Conservation (phyloP, 2,797 vertebrate species). For the Otolemur crassicaudatus region DNA sequence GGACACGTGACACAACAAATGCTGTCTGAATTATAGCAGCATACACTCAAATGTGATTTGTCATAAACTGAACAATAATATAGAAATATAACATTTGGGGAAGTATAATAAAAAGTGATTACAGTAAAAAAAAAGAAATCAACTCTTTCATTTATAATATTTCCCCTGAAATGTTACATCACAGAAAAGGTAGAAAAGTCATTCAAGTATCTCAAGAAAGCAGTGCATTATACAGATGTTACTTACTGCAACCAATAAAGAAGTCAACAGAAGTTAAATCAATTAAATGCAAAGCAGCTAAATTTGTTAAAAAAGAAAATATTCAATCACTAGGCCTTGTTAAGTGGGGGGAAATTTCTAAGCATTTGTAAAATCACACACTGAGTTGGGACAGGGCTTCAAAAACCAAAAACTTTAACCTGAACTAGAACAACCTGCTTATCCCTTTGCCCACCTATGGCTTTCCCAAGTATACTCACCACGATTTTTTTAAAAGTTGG, state of each 20-base stretch:
- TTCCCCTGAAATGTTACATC: not conserved
- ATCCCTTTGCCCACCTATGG: not conserved
- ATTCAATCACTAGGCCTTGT: not conserved
- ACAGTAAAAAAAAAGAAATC: not conserved
- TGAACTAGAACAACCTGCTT: not conserved
- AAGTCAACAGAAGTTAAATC: not conserved
- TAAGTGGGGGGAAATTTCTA: constrained; percentile 43
- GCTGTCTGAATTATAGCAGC: not conserved
- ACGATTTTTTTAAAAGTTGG: not conserved
- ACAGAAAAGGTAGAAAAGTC: not conserved
- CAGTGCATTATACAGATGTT: not conserved
- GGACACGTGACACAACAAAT: not conserved
- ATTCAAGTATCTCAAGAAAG: not conserved
- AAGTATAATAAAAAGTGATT: constrained; percentile 8
- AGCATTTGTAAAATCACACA: not conserved
- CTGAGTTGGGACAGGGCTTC: not conserved
- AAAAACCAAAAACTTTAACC: not conserved
- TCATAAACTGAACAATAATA: constrained; percentile 33
- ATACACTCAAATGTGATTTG: not conserved
- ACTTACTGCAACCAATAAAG: not conserved
- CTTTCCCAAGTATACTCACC: not conserved
- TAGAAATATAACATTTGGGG: not conserved
- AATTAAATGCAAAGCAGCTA: constrained; percentile 34
- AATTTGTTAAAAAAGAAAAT: not conserved
- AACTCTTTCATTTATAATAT: not conserved